Conservation (phyloP, 2,888 invertebrate species). For the Calameuta idolon region DNA sequence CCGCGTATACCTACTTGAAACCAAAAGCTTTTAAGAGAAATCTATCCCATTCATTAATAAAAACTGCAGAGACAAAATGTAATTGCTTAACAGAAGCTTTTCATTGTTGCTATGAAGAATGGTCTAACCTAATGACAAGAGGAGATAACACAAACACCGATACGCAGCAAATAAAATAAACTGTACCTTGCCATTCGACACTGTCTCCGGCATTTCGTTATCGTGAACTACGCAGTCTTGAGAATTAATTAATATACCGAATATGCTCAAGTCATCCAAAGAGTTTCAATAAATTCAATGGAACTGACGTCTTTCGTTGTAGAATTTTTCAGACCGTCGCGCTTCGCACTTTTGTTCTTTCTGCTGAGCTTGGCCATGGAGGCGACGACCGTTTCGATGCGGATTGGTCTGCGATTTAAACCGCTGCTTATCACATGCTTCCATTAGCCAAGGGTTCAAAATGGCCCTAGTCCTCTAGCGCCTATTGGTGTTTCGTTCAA, state of each 20-base stretch:
- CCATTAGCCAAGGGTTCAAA: slow-evolving; percentile 57
- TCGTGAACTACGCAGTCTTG: not conserved
- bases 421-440: not conserved
- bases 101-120: not conserved
- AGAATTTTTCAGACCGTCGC: not conserved
- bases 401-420: not conserved
- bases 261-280: not conserved
- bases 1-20: not conserved
- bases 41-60: not conserved
- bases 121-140: not conserved
- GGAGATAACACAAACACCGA: not conserved
- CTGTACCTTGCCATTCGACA: slow-evolving; percentile 41
- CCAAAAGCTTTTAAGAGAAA: not conserved
- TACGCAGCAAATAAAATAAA: slow-evolving; percentile 6
- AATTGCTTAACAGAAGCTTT: not conserved
- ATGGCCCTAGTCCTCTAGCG: slow-evolving; percentile 28
- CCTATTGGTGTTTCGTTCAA: not conserved
- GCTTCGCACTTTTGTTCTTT: not conserved
- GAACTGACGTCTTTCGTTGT: not conserved
- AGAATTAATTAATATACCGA: not conserved
- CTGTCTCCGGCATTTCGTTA: slow-evolving; percentile 42
- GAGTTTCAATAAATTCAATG: not conserved
- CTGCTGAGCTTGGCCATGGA: not conserved
- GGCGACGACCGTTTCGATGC: not conserved
- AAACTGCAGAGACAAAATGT: not conserved